These are phyloP conservation scores for Patella depressa DNA, from an alignment of 2,888 invertebrate species.

Conservation along the genomic window DNA sequence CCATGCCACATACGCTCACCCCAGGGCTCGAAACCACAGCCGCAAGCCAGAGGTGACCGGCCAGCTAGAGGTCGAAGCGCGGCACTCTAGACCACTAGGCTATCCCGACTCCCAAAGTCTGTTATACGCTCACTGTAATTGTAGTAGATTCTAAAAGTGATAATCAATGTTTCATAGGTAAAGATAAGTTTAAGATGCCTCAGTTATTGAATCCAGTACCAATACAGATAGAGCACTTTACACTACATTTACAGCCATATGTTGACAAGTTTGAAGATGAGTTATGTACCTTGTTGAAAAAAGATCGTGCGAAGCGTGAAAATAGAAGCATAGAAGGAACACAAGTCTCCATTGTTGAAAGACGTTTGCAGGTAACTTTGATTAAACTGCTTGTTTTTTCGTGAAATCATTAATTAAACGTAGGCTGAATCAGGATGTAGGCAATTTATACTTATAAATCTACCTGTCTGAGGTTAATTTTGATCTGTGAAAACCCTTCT, in stretches of 20 bases:
- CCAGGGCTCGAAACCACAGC: no score
- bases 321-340: conserved; percentile 51
- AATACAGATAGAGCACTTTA: conserved; percentile 59
- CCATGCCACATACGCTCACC: no score
- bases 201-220: conserved; percentile 49
- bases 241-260: conserved; percentile 60
- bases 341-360: conserved; percentile 57
- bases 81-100: no score
- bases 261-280: conserved; percentile 69
- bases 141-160: no score
- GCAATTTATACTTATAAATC: no score
- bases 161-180: conserved; percentile 36
- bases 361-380: conserved; percentile 59
- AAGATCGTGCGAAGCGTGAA: conserved; percentile 60
- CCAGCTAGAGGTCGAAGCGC: no score
- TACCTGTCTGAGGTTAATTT: no score
- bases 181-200: conserved; percentile 61
- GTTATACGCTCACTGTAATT: no score
- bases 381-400: background rate
- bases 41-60: no score
- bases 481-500: no score
- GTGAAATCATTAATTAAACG: background rate
- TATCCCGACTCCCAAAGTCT: no score
- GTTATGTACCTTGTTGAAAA: conserved; percentile 61
- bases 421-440: no score